Conservation (phyloP, 2,797 vertebrate genomes). For the Microtus agrestis region DNA sequence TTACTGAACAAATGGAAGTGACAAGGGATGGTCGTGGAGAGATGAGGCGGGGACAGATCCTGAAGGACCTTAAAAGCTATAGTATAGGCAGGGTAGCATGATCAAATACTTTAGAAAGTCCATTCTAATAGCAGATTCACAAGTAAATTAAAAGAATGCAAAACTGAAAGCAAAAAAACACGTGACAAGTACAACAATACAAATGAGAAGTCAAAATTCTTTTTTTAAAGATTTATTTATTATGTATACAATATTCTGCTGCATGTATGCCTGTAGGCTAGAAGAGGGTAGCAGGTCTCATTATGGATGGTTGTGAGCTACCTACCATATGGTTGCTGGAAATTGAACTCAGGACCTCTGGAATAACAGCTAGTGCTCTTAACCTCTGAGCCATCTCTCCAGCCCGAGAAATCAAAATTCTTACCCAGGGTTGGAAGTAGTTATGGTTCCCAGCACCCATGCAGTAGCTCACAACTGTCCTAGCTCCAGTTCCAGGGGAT, state of each 20-base stretch:
- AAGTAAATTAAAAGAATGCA: background rate
- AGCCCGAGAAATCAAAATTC: background rate
- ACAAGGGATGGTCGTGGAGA: background rate
- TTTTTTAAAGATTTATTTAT: too few relatives aligned
- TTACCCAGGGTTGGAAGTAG: background rate
- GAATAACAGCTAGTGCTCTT: too few relatives aligned
- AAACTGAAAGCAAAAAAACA: background rate
- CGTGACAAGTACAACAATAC: background rate
- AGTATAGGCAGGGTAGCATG: background rate
- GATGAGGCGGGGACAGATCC: background rate
- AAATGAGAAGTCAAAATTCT: background rate
- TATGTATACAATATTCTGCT: too few relatives aligned
- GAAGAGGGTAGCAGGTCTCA: too few relatives aligned
- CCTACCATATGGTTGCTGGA: too few relatives aligned
- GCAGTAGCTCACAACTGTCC: background rate
- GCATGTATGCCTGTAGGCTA: too few relatives aligned
- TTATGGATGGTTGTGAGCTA: too few relatives aligned
- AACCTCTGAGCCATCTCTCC: too few relatives aligned
- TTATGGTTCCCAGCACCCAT: background rate
- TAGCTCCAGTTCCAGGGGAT: background rate
- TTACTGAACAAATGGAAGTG: background rate
- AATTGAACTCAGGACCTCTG: too few relatives aligned
- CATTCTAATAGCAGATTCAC: background rate
- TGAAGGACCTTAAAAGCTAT: background rate
- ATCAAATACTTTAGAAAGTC: background rate